phyloP scores from a whole-genome alignment of 2,113 vertebrate species.

The Otocyon megalotis region DNA sequence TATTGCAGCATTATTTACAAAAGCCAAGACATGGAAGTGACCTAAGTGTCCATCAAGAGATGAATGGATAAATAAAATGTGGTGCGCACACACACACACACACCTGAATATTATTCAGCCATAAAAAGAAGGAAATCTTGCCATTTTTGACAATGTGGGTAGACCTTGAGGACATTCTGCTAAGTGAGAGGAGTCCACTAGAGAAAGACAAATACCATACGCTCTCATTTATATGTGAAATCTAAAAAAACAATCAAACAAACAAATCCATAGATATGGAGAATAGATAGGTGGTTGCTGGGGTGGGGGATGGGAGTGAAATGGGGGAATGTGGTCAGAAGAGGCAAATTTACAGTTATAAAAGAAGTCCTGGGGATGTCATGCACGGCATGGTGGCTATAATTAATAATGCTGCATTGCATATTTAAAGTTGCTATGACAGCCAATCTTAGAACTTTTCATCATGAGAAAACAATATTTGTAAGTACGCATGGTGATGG shows the following conservation, averaged over 20 bases:
- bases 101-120: neutral
- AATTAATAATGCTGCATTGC: neutral
- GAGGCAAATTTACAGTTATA: neutral
- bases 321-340: neutral
- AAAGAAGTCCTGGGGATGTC: neutral
- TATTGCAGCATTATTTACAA: neutral
- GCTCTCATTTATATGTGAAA: neutral
- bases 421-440: neutral
- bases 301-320: neutral
- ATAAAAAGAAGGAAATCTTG: neutral
- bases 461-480: neutral
- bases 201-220: neutral
- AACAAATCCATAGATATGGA: neutral
- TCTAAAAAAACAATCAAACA: neutral
- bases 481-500: neutral
- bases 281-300: neutral
- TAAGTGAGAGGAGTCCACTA: neutral
- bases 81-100: neutral
- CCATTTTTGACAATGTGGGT: neutral
- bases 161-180: neutral
- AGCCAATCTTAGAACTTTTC: neutral
- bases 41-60: neutral
- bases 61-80: neutral
- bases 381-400: neutral
- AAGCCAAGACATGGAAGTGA: neutral